phyloP scores from a whole-genome alignment of 2,797 vertebrate genomes.

The Fistularia tabacaria region DNA sequence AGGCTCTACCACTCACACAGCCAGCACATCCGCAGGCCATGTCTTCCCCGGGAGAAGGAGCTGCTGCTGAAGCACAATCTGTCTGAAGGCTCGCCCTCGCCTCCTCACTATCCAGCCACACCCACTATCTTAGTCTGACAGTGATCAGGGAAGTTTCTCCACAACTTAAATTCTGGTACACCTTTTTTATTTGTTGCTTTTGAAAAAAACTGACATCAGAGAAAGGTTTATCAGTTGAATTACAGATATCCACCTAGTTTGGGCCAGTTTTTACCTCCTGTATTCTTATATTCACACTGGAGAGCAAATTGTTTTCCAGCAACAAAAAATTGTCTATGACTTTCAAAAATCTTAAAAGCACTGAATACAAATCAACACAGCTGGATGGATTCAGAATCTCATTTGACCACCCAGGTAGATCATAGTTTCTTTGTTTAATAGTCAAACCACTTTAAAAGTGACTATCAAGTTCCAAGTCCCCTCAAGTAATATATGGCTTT shows the following conservation, averaged over 20 bases:
- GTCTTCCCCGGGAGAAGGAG: conserved; percentile 78
- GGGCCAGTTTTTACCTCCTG: background rate
- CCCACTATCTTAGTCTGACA: conserved; percentile 62
- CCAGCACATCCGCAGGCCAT: conserved; percentile 70
- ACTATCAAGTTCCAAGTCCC: too few relatives aligned
- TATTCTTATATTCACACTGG: conserved; percentile 1
- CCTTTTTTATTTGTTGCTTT: background rate
- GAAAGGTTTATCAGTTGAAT: background rate
- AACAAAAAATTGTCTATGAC: too few relatives aligned
- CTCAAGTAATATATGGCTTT: too few relatives aligned
- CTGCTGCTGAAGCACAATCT: conserved; percentile 65
- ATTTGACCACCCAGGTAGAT: too few relatives aligned
- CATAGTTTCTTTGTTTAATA: too few relatives aligned
- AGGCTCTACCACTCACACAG: conserved; percentile 80
- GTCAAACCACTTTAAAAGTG: too few relatives aligned
- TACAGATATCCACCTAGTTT: background rate
- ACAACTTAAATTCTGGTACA: background rate
- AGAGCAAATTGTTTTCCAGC: background rate
- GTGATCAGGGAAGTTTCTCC: background rate
- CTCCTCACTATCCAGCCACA: conserved; percentile 51
- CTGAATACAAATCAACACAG: too few relatives aligned
- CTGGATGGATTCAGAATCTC: too few relatives aligned
- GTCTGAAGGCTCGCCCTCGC: conserved; percentile 54
- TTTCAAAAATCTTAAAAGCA: too few relatives aligned
- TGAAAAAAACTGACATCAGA: conserved; percentile 7